Evolutionary conservation across 2,113 vertebrate species (phyloP).

Genomic region (Elanus axillaris): DNA sequence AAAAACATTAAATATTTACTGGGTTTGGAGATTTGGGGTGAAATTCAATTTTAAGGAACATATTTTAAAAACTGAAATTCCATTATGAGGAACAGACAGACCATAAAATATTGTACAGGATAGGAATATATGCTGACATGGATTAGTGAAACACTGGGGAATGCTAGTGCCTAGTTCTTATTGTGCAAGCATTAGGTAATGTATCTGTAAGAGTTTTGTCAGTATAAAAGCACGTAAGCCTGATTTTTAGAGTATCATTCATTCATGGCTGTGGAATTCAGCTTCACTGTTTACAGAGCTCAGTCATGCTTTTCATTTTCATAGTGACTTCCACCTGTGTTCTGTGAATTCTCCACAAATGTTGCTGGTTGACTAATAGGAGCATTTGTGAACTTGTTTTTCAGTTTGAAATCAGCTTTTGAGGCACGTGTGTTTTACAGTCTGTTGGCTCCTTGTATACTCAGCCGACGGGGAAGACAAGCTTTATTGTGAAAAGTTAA

Average conservation of each 20-base stretch:
- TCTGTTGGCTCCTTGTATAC: not conserved
- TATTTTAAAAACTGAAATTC: not conserved
- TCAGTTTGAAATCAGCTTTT: not conserved
- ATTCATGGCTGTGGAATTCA: not conserved
- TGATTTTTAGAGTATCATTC: not conserved
- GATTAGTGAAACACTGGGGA: not conserved
- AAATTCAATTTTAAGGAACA: not conserved
- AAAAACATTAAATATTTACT: not conserved
- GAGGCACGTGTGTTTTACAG: not conserved
- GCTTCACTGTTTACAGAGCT: not conserved
- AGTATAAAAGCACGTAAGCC: not conserved
- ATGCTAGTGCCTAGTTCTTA: not conserved
- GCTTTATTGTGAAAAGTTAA: not conserved
- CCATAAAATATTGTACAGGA: not conserved
- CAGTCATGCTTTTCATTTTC: not conserved
- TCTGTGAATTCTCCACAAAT: not conserved
- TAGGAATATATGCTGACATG: not conserved
- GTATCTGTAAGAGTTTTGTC: not conserved
- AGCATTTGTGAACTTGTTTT: not conserved
- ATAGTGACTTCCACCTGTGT: not conserved
- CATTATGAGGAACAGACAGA: not conserved
- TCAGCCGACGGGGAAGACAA: fast-evolving
- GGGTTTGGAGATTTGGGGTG: fast-evolving
- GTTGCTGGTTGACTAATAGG: not conserved
- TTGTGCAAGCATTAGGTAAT: not conserved